phyloP scores from a whole-genome alignment of 2,797 vertebrate species.

The Rhodeus uyekii region DNA sequence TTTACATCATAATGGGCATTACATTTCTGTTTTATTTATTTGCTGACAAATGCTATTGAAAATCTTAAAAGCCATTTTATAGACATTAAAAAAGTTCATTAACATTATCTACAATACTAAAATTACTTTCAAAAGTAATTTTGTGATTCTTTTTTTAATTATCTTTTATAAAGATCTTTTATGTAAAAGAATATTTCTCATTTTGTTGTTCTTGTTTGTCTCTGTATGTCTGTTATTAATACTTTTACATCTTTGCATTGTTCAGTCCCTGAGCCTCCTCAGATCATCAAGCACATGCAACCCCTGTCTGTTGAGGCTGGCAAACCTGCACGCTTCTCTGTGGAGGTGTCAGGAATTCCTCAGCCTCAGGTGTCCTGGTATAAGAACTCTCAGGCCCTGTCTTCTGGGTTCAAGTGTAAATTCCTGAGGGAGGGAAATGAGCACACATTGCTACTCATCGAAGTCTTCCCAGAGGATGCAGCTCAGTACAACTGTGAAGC shows the following conservation, averaged over 20 bases:
- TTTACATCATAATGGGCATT: neutral
- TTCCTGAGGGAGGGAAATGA: slow-evolving; percentile 90
- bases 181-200: slow-evolving; percentile 8
- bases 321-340: slow-evolving; percentile 93
- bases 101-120: too few species aligned
- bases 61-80: too few species aligned
- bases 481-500: slow-evolving; percentile 92
- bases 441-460: slow-evolving; percentile 91
- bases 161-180: neutral
- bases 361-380: slow-evolving; percentile 92
- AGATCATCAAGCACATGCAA: slow-evolving; percentile 88
- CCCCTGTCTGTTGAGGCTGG: slow-evolving; percentile 90
- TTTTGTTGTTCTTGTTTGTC: neutral
- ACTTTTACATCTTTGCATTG: neutral
- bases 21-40: neutral
- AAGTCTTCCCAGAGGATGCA: slow-evolving; percentile 94
- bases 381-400: slow-evolving; percentile 92
- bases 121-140: too few species aligned
- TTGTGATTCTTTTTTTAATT: too few species aligned
- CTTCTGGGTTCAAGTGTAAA: slow-evolving; percentile 95
- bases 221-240: neutral
- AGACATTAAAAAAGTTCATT: too few species aligned
- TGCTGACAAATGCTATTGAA: too few species aligned
- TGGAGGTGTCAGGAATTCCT: slow-evolving; percentile 87
- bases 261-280: slow-evolving; percentile 90